These are phyloP conservation scores for Lutjanus campechanus DNA, from an alignment of 2,797 vertebrate genomes.

Conservation along the genomic window DNA sequence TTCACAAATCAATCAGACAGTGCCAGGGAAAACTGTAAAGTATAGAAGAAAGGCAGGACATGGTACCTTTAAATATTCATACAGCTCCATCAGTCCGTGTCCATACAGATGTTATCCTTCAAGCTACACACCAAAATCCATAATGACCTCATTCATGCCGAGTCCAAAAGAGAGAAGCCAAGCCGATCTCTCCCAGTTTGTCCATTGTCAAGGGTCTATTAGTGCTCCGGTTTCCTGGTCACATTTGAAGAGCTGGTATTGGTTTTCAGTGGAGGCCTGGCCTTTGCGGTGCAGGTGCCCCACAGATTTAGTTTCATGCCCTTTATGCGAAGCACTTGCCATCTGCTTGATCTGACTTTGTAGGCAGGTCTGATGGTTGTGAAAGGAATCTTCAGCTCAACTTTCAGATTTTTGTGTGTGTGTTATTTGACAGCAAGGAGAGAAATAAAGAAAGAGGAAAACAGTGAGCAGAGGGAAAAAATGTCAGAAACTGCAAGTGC, in stretches of 20 bases:
- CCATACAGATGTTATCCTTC: slow-evolving; percentile 67
- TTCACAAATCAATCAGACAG: neutral
- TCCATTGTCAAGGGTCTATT: slow-evolving; percentile 66
- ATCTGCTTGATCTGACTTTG: slow-evolving; percentile 77
- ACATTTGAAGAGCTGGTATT: slow-evolving; percentile 68
- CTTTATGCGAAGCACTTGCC: slow-evolving; percentile 76
- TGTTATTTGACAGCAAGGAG: slow-evolving; percentile 37
- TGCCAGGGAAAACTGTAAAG: neutral
- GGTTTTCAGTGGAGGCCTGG: slow-evolving; percentile 70
- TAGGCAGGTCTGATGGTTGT: slow-evolving; percentile 50
- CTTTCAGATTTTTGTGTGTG: slow-evolving; percentile 60
- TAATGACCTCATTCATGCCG: slow-evolving; percentile 71
- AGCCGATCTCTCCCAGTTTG: slow-evolving; percentile 51
- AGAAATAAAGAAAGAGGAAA: neutral
- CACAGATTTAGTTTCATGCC: slow-evolving; percentile 76
- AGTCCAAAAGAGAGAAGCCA: slow-evolving; percentile 47
- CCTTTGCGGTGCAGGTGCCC: slow-evolving; percentile 73
- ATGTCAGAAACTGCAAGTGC: neutral
- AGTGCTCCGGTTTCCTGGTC: slow-evolving; percentile 73
- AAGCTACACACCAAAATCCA: slow-evolving; percentile 55
- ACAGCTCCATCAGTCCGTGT: slow-evolving; percentile 25
- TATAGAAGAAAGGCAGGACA: neutral
- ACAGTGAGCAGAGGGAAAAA: neutral
- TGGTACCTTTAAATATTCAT: slow-evolving; percentile 21
- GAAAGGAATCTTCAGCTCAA: slow-evolving; percentile 56